phyloP scores from a whole-genome alignment of 2,888 invertebrate species.

The Phengaris alcon region DNA sequence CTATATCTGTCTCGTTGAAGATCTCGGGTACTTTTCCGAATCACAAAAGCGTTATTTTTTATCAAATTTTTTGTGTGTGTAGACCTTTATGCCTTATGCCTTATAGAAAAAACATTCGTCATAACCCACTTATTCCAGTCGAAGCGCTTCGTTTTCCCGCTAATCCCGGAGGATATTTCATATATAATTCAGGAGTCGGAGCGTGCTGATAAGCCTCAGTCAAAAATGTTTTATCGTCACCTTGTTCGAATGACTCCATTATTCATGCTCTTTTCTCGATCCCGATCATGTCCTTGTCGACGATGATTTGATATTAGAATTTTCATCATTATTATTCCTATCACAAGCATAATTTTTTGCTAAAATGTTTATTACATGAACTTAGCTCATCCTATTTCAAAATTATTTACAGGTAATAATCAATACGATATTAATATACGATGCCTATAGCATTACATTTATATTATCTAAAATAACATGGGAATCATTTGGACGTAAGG shows the following conservation, averaged over 20 bases:
- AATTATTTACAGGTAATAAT: too few species aligned
- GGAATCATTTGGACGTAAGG: too few species aligned
- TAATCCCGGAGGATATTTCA: conserved; percentile 21
- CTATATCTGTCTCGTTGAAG: background rate
- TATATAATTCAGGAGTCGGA: conserved; percentile 53
- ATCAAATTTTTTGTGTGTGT: background rate
- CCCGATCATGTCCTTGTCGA: background rate
- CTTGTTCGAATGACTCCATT: conserved; percentile 28
- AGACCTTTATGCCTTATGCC: background rate
- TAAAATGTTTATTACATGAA: too few species aligned
- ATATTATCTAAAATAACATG: too few species aligned
- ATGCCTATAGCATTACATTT: too few species aligned
- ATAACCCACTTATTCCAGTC: conserved; percentile 25
- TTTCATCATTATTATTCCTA: background rate
- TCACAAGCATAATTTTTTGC: background rate
- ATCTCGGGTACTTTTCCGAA: background rate
- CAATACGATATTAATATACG: too few species aligned
- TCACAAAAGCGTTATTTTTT: background rate
- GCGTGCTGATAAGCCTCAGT: conserved; percentile 59
- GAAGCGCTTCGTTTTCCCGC: conserved; percentile 16
- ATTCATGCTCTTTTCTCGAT: conserved; percentile 1
- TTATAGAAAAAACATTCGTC: conserved; percentile 16
- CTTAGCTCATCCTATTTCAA: too few species aligned
- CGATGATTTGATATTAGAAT: background rate
- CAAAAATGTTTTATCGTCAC: conserved; percentile 16